Evolutionary conservation across 2,797 vertebrate genomes (phyloP), one percentile per base, ranked within the genome.

Genomic region (Scleropages formosus): DNA sequence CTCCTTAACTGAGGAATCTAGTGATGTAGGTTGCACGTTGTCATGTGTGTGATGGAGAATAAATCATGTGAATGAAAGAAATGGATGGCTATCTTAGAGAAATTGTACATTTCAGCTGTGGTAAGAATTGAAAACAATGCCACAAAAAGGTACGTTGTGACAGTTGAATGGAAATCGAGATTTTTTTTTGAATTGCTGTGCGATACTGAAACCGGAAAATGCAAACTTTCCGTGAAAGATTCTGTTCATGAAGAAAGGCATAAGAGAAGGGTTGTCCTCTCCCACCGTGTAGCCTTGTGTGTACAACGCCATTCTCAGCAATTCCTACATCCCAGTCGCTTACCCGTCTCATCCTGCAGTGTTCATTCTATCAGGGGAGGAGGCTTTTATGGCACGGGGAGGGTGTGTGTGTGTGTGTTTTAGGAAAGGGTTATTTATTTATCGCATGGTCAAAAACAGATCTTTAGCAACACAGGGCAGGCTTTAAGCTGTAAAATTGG

Each of bases 1-100:
- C 80, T 75, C 73, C 73, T 82, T 81, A 80, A 20, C 61, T 46
- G 77, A 75, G 63, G 75, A 68, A 31, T 12, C n/a, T 72, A 69
- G 65, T 79, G 70, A 78, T 79, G 77, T 74, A 72, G 76, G 74
- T 79, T 71, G 70, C 62, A 62, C 79, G 75, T 76, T 3, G 15
- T 74, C 71, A 62, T 62, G 78, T 68, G 75, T 44, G 8, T 8
- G 10, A 46, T n/a, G 18, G 13, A 4, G 26, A 15, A 44, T 10
- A n/a, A 65, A 58, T n/a, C n/a, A n/a, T n/a, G 64, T 53, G 26
- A 3, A 64, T n/a, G 58, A 12, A n/a, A 13, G 22, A 18, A 31
- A 72, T 0, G 22, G 16, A 26, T 26, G 15, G 27, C 12, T 7
- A 8, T 71, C 24, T 27, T 24, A n/a, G 12, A 1, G 53, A 39